Base-by-base conservation (phyloP, 2,797 vertebrate genomes). In the Heterohyrax brucei region DNA sequence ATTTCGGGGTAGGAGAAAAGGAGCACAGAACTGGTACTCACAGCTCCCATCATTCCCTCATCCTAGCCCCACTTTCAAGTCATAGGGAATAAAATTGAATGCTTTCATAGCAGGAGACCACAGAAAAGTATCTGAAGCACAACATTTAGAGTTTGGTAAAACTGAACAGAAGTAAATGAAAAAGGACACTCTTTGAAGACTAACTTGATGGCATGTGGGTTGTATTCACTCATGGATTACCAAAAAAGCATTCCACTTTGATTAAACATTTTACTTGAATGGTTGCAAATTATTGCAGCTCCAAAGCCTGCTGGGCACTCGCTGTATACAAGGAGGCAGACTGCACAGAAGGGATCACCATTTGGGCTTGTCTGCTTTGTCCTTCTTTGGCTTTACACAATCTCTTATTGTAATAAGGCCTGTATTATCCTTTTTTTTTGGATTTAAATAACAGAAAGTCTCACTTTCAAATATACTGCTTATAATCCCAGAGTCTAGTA, bases 371-470 rank as follows among this genome's bases (percentile, higher is more conserved):
- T 81, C 93, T 83, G 92, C 96, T 96, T 97, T 97, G 96, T 97
- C 94, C 89, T 87, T 83, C 94, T 93, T 72, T 44, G 59, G 95
- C 96, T 97, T 87, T 96, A 90, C 89, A 83, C 24, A 70, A 82
- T 94, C 85, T 97, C 96, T 96, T 95, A 97, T 97, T 96, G 88
- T 96, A 95, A 95, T 96, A 96, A 92, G 93, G 93, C 95, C 72
- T 86, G 91, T 64, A 94, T 97, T 96, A 95, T 96, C 87, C 97
- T 95, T 93, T 95, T 93, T 95, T 93, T 68, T 70, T 88, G 93
- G 53, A 77, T 81, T 30, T 94, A 96, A 97, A 79, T 95, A 96
- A 97, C 87, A 96, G 93, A 96, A 96, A 97, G 92, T 95, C 91
- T 86, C 90, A 96, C 93, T 97, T 94, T 94, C 24, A 26, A 92